Evolutionary conservation across 2,113 vertebrate genomes (phyloP).

Genomic region (Turnix velox): DNA sequence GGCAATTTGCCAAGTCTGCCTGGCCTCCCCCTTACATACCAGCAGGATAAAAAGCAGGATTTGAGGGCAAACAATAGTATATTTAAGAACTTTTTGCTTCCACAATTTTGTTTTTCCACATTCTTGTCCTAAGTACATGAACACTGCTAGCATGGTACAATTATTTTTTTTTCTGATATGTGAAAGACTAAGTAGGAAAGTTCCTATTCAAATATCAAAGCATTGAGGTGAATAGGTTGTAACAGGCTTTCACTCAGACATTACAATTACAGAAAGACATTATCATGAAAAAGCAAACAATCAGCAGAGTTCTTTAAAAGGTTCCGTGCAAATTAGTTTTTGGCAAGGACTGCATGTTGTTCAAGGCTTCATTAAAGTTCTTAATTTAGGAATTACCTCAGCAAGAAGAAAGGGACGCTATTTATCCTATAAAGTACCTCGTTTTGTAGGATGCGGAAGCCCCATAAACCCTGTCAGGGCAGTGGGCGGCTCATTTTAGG

Average conservation of each 20-base stretch:
- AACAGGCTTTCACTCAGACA: not conserved
- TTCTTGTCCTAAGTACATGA: not conserved
- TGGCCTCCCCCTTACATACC: rapidly evolving
- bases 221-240: not conserved
- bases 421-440: not conserved
- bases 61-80: not conserved
- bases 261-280: not conserved
- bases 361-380: not conserved
- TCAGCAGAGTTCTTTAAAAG: not conserved
- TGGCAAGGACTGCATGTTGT: not conserved
- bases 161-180: not conserved
- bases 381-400: not conserved
- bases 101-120: not conserved
- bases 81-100: not conserved
- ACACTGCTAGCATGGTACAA: not conserved
- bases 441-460: not conserved
- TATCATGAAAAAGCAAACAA: not conserved
- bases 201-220: not conserved
- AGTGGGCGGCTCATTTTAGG: not conserved
- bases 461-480: not conserved
- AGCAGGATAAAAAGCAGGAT: not conserved
- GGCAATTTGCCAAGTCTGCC: not conserved
- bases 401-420: not conserved
- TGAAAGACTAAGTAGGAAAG: not conserved
- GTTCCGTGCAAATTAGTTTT: not conserved